Conservation (phyloP, 2,888 invertebrate species). For the Trichacis sp. region DNA sequence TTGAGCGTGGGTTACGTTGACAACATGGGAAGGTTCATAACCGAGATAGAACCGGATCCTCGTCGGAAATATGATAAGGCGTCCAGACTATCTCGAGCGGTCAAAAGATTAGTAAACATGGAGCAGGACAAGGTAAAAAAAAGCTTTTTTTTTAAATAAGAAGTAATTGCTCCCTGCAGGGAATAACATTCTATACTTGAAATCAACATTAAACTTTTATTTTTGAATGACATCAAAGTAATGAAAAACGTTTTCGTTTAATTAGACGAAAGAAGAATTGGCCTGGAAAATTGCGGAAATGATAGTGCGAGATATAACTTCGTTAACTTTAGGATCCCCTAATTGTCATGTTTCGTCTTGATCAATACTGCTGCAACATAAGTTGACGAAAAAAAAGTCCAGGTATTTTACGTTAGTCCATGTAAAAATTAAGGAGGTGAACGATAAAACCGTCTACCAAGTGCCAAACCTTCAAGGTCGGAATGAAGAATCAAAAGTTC, state of each 20-base stretch:
- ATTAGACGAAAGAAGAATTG: constrained; percentile 93
- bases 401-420: too few species aligned
- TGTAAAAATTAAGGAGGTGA: too few species aligned
- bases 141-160: too few species aligned
- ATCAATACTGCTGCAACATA: too few species aligned
- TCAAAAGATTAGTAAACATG: constrained; percentile 84
- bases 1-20: constrained; percentile 90
- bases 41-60: constrained; percentile 87
- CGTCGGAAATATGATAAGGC: constrained; percentile 71
- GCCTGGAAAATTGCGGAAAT: constrained; percentile 97
- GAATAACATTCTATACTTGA: too few species aligned
- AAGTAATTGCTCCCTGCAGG: too few species aligned
- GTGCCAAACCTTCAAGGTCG: constrained; percentile 9
- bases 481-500: constrained; percentile 4
- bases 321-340: constrained; percentile 77
- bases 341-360: constrained; percentile 54
- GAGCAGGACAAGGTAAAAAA: constrained; percentile 81
- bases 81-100: constrained; percentile 73
- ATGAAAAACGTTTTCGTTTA: too few species aligned
- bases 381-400: too few species aligned
- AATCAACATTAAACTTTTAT: too few species aligned
- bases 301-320: constrained; percentile 95
- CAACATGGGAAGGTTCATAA: constrained; percentile 89
- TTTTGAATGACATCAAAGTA: too few species aligned
- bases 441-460: not conserved